Conservation (phyloP, 1,140 invertebrate genomes). For the Callitettix versicolor region DNA sequence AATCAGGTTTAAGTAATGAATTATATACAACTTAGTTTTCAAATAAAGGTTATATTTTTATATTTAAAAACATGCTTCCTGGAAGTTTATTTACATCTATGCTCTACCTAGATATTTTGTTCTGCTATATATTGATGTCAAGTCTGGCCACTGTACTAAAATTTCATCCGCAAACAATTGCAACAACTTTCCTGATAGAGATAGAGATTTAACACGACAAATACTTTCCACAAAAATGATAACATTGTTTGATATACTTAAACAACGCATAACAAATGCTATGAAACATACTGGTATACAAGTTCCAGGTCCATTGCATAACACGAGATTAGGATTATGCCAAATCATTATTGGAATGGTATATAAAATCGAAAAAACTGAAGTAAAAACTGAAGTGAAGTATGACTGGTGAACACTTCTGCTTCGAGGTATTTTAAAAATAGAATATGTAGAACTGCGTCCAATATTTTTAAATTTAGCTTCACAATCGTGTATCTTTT, state of each 20-base stretch:
- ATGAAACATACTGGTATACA: constrained; percentile 79
- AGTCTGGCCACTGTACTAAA: constrained; percentile 81
- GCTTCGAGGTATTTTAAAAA: constrained; percentile 65
- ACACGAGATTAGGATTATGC: constrained; percentile 61
- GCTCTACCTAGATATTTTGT: constrained; percentile 21
- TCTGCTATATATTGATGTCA: constrained; percentile 46
- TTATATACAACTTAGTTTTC: too few species aligned
- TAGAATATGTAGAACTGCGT: constrained; percentile 33
- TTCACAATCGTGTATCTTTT: constrained; percentile 39
- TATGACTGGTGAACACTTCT: constrained; percentile 82
- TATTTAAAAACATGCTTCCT: too few species aligned
- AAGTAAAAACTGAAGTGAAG: constrained; percentile 64
- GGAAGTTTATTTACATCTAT: too few species aligned
- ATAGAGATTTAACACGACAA: constrained; percentile 81
- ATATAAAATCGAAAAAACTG: constrained; percentile 54
- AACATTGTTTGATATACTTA: constrained; percentile 52
- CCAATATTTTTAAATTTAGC: not conserved
- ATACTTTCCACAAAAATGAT: constrained; percentile 92
- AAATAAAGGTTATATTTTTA: too few species aligned
- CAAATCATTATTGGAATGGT: constrained; percentile 58
- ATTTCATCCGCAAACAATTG: constrained; percentile 73
- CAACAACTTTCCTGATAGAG: constrained; percentile 79
- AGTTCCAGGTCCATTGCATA: constrained; percentile 93
- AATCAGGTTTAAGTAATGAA: too few species aligned
- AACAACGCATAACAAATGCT: constrained; percentile 52